A percentile compares a stretch with the other conserved stretches of the same genome.
Conservation (phyloP, 2,888 invertebrate genomes). For the Noctua janthe region DNA sequence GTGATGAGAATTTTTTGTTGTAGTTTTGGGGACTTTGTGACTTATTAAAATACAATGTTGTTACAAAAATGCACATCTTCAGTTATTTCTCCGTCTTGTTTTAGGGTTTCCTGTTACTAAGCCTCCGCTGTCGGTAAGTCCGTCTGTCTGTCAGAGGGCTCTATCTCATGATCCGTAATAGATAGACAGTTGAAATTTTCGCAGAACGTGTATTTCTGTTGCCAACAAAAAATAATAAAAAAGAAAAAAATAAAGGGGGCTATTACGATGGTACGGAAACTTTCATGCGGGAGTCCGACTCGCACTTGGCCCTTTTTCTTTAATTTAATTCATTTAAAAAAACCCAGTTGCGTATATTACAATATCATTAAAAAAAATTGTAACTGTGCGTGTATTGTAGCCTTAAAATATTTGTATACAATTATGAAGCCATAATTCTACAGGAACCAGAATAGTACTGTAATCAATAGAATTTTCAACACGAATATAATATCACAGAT, state of each 20-base stretch:
- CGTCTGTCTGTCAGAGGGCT: too few species aligned
- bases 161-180: too few species aligned
- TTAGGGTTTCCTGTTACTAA: too few species aligned
- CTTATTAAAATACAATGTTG: not conserved
- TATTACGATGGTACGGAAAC: too few species aligned
- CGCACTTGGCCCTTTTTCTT: not conserved
- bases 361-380: not conserved
- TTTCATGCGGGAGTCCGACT: too few species aligned
- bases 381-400: not conserved
- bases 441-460: not conserved
- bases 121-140: too few species aligned
- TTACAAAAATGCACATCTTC: too few species aligned
- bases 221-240: too few species aligned
- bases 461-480: not conserved
- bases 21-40: not conserved
- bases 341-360: not conserved
- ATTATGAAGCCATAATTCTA: not conserved
- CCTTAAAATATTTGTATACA: not conserved
- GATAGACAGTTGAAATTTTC: too few species aligned
- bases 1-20: conserved; percentile 1
- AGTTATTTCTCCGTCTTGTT: too few species aligned
- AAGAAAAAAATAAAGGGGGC: too few species aligned
- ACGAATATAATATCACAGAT: not conserved
- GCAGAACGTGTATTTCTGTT: too few species aligned
- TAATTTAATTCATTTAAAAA: not conserved